phyloP scores from a whole-genome alignment of 2,888 invertebrate species.

The Himalopsyche tibetana region DNA sequence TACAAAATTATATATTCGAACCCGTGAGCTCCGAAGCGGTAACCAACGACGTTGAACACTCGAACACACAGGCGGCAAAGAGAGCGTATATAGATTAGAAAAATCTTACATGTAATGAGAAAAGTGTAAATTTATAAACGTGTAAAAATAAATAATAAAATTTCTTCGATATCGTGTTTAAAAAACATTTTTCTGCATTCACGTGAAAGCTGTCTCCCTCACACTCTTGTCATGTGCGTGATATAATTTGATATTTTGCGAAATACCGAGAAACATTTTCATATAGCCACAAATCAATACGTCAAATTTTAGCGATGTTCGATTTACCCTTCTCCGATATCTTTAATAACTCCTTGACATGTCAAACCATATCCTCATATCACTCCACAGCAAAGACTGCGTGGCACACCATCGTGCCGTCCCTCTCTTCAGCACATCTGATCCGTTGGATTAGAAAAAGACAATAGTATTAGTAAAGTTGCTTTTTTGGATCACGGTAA shows the following conservation, averaged over 20 bases:
- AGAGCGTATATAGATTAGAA: too few relatives aligned
- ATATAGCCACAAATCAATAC: constrained; percentile 53
- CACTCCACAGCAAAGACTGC: neutral
- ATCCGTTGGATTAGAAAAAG: neutral
- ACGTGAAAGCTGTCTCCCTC: neutral
- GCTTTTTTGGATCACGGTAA: neutral
- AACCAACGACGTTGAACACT: too few relatives aligned
- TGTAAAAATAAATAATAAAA: neutral
- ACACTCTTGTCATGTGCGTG: neutral
- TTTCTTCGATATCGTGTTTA: neutral
- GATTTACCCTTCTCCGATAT: constrained; percentile 42
- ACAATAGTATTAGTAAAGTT: neutral
- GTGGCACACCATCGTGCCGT: neutral
- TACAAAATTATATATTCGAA: too few relatives aligned
- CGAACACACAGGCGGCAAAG: too few relatives aligned
- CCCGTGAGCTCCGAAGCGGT: too few relatives aligned
- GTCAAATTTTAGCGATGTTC: constrained; percentile 52
- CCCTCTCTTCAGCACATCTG: neutral
- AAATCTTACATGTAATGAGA: too few relatives aligned
- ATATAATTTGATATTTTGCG: constrained; percentile 12
- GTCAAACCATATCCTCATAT: constrained; percentile 50
- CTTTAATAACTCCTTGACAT: constrained; percentile 60
- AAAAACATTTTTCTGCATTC: constrained; percentile 9
- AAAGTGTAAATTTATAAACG: too few relatives aligned
- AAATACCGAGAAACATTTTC: constrained; percentile 23